phyloP scores from a whole-genome alignment of 1,140 invertebrate genomes.

The Papilio polyxenes region DNA sequence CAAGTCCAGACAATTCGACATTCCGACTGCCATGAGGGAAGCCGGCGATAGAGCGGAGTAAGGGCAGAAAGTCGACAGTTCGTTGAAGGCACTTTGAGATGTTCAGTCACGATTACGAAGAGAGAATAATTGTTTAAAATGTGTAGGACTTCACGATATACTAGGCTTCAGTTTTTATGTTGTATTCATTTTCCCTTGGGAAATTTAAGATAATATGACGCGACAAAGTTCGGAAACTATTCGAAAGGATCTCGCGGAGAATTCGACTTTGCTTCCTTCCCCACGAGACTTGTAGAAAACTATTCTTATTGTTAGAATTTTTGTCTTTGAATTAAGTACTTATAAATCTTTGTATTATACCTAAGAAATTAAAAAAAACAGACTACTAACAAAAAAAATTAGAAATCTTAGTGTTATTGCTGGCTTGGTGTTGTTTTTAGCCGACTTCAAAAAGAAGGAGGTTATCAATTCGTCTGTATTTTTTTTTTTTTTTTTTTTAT shows the following conservation, averaged over 20 bases:
- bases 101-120: no score
- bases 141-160: not conserved
- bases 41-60: no score
- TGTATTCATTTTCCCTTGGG: not conserved
- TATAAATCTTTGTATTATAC: not conserved
- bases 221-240: not conserved
- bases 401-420: not conserved
- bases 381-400: no score
- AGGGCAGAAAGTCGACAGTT: no score
- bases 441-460: no score
- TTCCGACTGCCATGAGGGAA: no score
- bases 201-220: slow-evolving; percentile 3
- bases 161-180: not conserved
- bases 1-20: no score
- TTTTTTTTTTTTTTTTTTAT: no score
- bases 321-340: not conserved
- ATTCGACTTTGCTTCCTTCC: not conserved
- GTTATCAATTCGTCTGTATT: no score
- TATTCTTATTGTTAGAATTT: not conserved
- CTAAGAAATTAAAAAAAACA: not conserved
- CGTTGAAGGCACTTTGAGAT: no score
- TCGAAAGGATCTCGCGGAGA: not conserved
- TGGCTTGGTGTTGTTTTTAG: not conserved
- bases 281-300: not conserved
- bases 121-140: not conserved